Percentiles rank a stretch among this genome's conserved stretches.
Conservation (phyloP, 2,797 vertebrate genomes). For the Sylvia borin region DNA sequence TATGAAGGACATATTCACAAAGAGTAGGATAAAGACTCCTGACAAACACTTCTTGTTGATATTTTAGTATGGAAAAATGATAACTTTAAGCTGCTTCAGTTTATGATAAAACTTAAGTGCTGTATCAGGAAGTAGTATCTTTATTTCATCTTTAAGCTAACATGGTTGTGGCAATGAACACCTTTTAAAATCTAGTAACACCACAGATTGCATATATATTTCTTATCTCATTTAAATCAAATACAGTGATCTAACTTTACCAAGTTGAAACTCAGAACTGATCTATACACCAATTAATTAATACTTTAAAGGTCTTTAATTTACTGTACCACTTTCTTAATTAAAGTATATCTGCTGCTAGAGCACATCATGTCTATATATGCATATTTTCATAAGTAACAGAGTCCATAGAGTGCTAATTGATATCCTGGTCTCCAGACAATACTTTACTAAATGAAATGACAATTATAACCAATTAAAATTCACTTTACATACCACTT, state of each 20-base stretch:
- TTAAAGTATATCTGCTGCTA: conserved; percentile 81
- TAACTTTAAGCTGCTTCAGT: background rate
- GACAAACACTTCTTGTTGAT: conserved; percentile 39
- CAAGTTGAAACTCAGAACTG: conserved; percentile 68
- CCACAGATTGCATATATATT: background rate
- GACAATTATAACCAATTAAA: conserved; percentile 89
- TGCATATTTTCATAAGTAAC: conserved; percentile 84
- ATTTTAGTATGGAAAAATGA: conserved; percentile 18
- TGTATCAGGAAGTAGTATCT: background rate
- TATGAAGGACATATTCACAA: conserved; percentile 73
- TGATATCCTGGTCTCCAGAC: conserved; percentile 86
- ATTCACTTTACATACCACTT: conserved; percentile 86
- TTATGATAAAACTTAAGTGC: background rate
- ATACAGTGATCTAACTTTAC: conserved; percentile 64
- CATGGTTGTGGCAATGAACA: background rate
- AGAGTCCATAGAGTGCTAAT: conserved; percentile 84
- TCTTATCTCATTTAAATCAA: conserved; percentile 55
- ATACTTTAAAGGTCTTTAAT: conserved; percentile 84
- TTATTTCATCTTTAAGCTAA: background rate
- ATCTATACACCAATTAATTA: conserved; percentile 80
- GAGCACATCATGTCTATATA: conserved; percentile 78
- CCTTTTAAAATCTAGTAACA: background rate
- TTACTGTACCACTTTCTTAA: conserved; percentile 82
- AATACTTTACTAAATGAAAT: conserved; percentile 89
- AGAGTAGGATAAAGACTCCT: conserved; percentile 53